Evolutionary conservation across 2,113 vertebrate genomes (phyloP).

Genomic region (Protobothrops mucrosquamatus): DNA sequence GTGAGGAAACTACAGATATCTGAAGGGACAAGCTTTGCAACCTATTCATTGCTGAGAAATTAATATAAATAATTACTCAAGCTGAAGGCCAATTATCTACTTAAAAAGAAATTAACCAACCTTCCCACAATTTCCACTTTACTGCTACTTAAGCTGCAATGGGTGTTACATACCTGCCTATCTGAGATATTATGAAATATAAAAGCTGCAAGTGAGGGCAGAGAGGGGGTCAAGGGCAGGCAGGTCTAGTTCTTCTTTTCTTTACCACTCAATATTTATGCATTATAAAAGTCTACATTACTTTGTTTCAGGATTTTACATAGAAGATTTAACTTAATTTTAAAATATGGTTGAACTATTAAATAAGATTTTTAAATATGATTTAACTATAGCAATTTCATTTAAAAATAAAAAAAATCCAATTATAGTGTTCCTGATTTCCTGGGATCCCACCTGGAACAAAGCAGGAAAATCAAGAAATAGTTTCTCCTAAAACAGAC

Average conservation of each 20-base stretch:
- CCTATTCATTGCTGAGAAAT: neutral
- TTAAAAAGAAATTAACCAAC: conserved; percentile 17
- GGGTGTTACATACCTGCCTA: neutral
- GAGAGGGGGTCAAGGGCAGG: conserved; percentile 14
- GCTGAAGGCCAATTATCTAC: conserved; percentile 11
- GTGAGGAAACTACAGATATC: neutral
- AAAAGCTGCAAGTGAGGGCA: conserved; percentile 5
- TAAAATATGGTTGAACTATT: neutral
- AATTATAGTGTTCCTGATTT: neutral
- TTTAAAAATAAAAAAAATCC: neutral
- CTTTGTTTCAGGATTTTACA: neutral
- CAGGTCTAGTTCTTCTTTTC: conserved; percentile 4
- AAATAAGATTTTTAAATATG: neutral
- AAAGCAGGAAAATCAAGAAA: neutral
- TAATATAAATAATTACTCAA: conserved; percentile 20
- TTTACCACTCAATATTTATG: neutral
- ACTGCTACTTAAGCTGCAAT: neutral
- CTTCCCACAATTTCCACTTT: conserved; percentile 10
- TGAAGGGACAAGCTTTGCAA: neutral
- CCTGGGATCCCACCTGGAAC: neutral
- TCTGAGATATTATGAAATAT: conserved; percentile 20
- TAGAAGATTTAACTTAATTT: neutral
- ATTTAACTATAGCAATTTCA: neutral
- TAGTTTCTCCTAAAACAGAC: neutral
- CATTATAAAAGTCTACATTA: neutral